Percentiles rank a stretch among this genome's conserved stretches.
phyloP scores from a whole-genome alignment of 2,797 vertebrate species.

The Amniataba percoides region DNA sequence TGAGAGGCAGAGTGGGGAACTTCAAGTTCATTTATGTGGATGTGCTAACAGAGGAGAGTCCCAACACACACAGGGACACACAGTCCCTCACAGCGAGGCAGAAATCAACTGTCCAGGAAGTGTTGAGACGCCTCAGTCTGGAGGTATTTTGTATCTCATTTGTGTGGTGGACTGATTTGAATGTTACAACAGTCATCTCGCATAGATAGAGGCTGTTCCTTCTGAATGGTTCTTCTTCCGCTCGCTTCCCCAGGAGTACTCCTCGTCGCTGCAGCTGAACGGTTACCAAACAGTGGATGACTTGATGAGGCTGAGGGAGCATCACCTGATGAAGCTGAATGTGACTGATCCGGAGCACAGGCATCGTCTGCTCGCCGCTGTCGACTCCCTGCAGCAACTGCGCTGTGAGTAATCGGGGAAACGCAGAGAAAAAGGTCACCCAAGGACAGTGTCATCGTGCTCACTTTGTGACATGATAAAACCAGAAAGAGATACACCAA shows the following conservation, averaged over 20 bases:
- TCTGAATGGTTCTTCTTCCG: neutral
- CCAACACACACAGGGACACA: constrained; percentile 74
- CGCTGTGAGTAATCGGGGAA: constrained; percentile 86
- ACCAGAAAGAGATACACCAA: neutral
- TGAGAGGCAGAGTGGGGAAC: constrained; percentile 91
- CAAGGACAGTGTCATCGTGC: constrained; percentile 21
- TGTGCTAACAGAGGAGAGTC: constrained; percentile 86
- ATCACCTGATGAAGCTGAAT: constrained; percentile 90
- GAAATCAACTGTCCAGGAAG: constrained; percentile 87
- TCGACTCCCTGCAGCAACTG: constrained; percentile 86
- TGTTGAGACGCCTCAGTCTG: constrained; percentile 87
- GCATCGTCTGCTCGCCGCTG: constrained; percentile 87
- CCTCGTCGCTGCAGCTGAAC: constrained; percentile 87
- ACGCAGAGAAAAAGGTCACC: constrained; percentile 13
- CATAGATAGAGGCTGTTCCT: neutral
- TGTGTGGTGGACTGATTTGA: neutral
- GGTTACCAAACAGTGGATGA: constrained; percentile 93
- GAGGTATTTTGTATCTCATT: constrained; percentile 83
- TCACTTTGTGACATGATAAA: constrained; percentile 31
- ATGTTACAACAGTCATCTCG: neutral
- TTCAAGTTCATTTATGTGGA: constrained; percentile 99
- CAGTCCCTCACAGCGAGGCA: constrained; percentile 79
- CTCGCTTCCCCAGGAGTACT: constrained; percentile 84
- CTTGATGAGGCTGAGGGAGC: constrained; percentile 90
- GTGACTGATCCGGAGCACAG: constrained; percentile 91